Conservation (phyloP, 2,797 vertebrate species). For the Sebastes cheni region DNA sequence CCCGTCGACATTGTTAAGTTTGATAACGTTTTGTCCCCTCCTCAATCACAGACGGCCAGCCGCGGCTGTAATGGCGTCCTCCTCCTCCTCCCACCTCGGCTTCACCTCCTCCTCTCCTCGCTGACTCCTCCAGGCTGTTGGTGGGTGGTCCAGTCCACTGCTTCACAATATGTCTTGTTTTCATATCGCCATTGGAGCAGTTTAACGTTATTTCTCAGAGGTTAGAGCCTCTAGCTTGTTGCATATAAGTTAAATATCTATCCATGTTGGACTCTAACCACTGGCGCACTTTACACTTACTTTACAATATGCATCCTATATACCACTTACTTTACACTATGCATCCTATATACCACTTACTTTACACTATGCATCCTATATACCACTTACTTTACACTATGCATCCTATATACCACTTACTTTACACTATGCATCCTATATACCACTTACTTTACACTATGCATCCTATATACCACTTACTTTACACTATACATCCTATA, state of each 20-base stretch:
- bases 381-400: no score
- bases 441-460: no score
- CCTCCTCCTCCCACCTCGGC: conserved; percentile 52
- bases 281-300: no score
- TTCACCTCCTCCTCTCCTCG: conserved; percentile 29
- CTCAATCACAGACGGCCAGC: conserved; percentile 52
- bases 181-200: not conserved
- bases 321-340: no score
- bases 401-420: no score
- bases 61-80: conserved; percentile 76
- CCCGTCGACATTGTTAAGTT: not conserved
- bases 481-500: no score
- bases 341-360: no score
- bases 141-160: conserved; percentile 69
- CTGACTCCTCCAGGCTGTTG: conserved; percentile 56
- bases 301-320: no score
- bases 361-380: no score
- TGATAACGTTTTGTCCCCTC: conserved; percentile 8
- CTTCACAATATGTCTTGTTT: not conserved
- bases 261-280: no score
- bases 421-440: no score
- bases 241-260: not conserved
- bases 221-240: not conserved
- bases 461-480: no score
- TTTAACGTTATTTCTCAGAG: not conserved